phyloP scores from a whole-genome alignment of 2,113 vertebrate species.

The Actenoides hombroni region DNA sequence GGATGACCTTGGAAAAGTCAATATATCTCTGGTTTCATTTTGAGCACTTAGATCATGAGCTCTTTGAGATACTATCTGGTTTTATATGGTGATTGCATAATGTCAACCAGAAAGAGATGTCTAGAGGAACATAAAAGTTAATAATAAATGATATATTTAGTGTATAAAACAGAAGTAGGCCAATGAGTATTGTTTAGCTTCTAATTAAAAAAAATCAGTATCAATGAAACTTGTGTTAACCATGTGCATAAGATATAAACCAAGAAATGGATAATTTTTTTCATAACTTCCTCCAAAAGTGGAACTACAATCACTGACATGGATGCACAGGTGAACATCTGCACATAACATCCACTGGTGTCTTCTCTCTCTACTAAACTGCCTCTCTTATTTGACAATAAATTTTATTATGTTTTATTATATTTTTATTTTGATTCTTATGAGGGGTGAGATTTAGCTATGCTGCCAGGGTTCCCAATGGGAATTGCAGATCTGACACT shows the following conservation, averaged over 20 bases:
- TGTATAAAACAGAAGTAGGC: neutral
- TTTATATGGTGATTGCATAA: neutral
- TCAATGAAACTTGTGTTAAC: neutral
- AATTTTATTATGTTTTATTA: neutral
- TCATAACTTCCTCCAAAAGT: neutral
- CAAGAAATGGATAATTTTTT: neutral
- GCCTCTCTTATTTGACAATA: neutral
- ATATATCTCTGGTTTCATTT: neutral
- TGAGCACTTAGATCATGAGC: neutral
- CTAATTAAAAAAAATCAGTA: neutral
- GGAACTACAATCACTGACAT: neutral
- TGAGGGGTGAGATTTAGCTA: neutral
- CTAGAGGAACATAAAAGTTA: neutral
- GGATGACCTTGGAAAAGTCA: neutral
- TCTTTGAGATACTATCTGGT: fast-evolving
- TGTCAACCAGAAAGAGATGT: neutral
- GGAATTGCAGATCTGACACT: neutral
- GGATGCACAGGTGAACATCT: neutral
- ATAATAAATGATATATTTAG: neutral
- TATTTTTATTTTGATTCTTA: neutral
- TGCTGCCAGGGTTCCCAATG: neutral
- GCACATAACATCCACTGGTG: neutral
- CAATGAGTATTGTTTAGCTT: neutral
- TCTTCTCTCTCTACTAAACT: neutral
- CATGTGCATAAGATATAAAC: neutral